A percentile compares a stretch with the other conserved stretches of the same genome.
These are phyloP conservation scores for Tokudaia muenninki DNA, from an alignment of 2,797 vertebrate species.

Conservation along the genomic window DNA sequence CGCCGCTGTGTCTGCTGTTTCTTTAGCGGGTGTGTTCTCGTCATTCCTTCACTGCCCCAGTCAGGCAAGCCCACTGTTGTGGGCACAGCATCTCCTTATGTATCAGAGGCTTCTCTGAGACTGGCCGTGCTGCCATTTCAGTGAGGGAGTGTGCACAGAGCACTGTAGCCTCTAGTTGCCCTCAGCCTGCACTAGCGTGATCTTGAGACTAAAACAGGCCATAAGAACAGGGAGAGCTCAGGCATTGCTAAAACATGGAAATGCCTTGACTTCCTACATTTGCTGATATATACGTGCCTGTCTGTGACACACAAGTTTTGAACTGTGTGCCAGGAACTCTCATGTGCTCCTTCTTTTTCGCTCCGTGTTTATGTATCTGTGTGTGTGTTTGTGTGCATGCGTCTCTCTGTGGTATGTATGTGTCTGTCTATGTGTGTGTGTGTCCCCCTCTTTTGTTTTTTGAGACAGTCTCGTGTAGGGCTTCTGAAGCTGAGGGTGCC, in stretches of 20 bases:
- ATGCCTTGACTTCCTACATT: neutral
- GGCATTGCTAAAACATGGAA: neutral
- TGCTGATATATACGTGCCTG: neutral
- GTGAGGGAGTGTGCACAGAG: neutral
- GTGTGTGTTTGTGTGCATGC: too few species aligned
- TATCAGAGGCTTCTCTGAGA: neutral
- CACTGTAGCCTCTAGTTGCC: neutral
- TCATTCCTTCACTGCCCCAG: neutral
- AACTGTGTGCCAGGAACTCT: neutral
- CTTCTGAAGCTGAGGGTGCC: neutral
- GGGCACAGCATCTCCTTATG: neutral
- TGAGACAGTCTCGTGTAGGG: neutral
- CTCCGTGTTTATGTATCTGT: too few species aligned
- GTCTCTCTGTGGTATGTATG: too few species aligned
- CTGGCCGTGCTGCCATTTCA: neutral
- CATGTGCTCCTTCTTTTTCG: neutral
- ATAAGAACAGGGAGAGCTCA: neutral
- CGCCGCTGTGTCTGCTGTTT: neutral
- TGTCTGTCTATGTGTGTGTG: neutral
- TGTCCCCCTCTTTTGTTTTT: neutral
- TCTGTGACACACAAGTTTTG: neutral
- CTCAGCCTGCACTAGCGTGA: neutral
- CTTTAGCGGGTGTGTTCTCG: neutral
- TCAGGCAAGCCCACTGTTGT: neutral
- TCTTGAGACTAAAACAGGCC: slow-evolving; percentile 6